Evolutionary conservation across 2,888 invertebrate species (phyloP).

Genomic region (Saturnia pavonia): DNA sequence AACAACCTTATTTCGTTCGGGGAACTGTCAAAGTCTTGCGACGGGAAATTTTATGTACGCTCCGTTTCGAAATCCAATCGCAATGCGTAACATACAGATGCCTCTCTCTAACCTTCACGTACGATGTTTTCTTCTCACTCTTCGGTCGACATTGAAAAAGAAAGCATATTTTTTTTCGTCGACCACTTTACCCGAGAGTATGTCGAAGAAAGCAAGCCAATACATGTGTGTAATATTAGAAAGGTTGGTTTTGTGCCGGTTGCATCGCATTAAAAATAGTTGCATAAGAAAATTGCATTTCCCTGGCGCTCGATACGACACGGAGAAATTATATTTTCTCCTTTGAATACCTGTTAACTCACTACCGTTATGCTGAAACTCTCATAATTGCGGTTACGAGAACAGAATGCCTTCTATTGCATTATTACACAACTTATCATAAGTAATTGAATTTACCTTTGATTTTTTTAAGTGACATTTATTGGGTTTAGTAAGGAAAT

Average conservation of each 20-base stretch:
- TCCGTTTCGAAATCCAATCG: constrained; percentile 56
- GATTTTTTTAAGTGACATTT: no score
- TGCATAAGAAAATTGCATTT: constrained; percentile 80
- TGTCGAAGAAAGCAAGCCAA: constrained; percentile 80
- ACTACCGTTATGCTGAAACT: constrained; percentile 15
- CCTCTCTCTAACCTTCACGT: constrained; percentile 53
- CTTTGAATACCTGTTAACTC: constrained; percentile 20
- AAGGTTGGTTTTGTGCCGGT: constrained; percentile 68
- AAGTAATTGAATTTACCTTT: no score
- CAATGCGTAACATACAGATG: constrained; percentile 53
- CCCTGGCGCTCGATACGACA: constrained; percentile 50
- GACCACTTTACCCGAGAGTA: constrained; percentile 72
- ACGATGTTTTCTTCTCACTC: constrained; percentile 48
- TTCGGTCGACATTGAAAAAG: constrained; percentile 76
- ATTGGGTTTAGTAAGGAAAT: no score
- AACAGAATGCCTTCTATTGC: not conserved
- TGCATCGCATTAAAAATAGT: constrained; percentile 70
- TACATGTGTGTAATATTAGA: constrained; percentile 79
- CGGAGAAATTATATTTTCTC: constrained; percentile 31
- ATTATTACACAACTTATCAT: not conserved
- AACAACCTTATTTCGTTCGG: constrained; percentile 52
- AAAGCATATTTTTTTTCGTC: constrained; percentile 74
- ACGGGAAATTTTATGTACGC: constrained; percentile 58
- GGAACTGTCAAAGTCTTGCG: constrained; percentile 58
- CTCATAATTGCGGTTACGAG: constrained; percentile 19